Conservation (phyloP, 92 coral and sea anemone genomes). For the Nematostella vectensis region DNA sequence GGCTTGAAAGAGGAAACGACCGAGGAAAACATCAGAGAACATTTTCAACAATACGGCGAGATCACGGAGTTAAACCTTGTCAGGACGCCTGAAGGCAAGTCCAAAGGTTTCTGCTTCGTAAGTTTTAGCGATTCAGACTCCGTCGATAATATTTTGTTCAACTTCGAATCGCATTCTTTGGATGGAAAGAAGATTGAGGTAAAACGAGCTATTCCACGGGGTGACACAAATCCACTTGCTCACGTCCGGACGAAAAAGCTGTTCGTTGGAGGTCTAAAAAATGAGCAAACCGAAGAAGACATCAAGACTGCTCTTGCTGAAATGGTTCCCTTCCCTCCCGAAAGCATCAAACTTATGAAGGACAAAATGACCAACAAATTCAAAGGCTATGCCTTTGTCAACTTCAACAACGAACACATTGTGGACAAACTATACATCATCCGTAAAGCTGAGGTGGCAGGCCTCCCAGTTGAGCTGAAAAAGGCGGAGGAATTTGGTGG, state of each 20-base stretch:
- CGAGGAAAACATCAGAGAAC: slow-evolving; percentile 21
- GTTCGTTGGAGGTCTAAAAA: slow-evolving; percentile 77
- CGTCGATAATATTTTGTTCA: slow-evolving; percentile 37
- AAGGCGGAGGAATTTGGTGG: slow-evolving; percentile 77
- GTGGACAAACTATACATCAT: slow-evolving; percentile 86
- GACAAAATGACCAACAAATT: slow-evolving; percentile 33
- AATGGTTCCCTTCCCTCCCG: slow-evolving; percentile 45
- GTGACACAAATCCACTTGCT: slow-evolving; percentile 73
- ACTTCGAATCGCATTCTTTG: slow-evolving; percentile 41
- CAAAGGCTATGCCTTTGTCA: slow-evolving; percentile 65
- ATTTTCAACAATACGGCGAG: slow-evolving; percentile 42
- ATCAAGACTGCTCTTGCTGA: slow-evolving; percentile 50
- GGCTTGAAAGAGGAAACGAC: slow-evolving; percentile 36
- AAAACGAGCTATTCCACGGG: slow-evolving; percentile 84
- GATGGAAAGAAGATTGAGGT: slow-evolving; percentile 65
- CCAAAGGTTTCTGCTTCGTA: slow-evolving; percentile 57
- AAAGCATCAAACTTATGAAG: slow-evolving; percentile 41
- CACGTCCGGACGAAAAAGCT: slow-evolving; percentile 79
- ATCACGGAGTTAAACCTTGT: slow-evolving; percentile 40
- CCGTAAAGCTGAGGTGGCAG: slow-evolving; percentile 41
- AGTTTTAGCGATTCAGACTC: slow-evolving; percentile 29
- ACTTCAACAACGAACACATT: slow-evolving; percentile 69
- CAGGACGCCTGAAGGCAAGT: slow-evolving; percentile 26
- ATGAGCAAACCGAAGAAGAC: slow-evolving; percentile 57
- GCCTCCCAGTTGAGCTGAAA: slow-evolving; percentile 72